Percentiles rank a stretch among this genome's conserved stretches.
These are phyloP conservation scores for Hyperoplus immaculatus DNA, from an alignment of 2,797 vertebrate genomes.

Conservation along the genomic window DNA sequence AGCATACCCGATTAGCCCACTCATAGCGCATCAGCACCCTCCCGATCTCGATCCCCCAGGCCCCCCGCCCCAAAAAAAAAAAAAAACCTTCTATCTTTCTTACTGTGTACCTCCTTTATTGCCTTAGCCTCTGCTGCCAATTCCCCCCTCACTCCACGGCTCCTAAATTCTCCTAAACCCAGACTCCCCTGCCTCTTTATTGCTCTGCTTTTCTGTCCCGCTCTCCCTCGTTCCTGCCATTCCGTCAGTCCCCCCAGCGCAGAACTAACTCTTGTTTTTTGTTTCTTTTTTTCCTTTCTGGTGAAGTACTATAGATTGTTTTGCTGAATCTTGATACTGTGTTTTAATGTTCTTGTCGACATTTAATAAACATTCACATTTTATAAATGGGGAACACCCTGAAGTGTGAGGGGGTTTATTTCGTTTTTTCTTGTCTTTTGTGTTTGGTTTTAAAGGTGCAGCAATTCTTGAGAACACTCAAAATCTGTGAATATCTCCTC, in stretches of 20 bases:
- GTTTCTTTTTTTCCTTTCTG: conserved; percentile 65
- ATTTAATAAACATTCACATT: conserved; percentile 90
- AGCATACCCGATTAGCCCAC: conserved; percentile 70
- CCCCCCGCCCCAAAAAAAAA: conserved; percentile 18
- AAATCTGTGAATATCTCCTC: too few species aligned
- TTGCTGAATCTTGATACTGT: conserved; percentile 87
- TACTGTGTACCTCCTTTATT: conserved; percentile 77
- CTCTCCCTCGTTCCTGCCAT: neutral
- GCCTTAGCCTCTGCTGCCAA: conserved; percentile 76
- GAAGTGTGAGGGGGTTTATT: conserved; percentile 24
- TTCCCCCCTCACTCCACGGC: conserved; percentile 42
- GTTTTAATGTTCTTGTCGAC: conserved; percentile 87
- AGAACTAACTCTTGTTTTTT: conserved; percentile 74
- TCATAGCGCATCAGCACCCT: conserved; percentile 69
- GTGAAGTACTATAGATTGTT: conserved; percentile 85
- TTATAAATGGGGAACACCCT: conserved; percentile 79
- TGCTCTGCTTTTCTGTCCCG: conserved; percentile 32
- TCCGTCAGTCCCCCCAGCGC: conserved; percentile 56
- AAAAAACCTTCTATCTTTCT: conserved; percentile 69
- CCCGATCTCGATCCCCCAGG: conserved; percentile 52
- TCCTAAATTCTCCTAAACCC: conserved; percentile 48
- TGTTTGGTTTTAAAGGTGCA: too few species aligned
- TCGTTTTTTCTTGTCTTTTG: conserved; percentile 3
- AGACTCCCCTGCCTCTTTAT: conserved; percentile 47
- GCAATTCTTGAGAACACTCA: too few species aligned